Evolutionary conservation across 1,140 invertebrate species (phyloP).

Genomic region (Drosophila paulistorum): DNA sequence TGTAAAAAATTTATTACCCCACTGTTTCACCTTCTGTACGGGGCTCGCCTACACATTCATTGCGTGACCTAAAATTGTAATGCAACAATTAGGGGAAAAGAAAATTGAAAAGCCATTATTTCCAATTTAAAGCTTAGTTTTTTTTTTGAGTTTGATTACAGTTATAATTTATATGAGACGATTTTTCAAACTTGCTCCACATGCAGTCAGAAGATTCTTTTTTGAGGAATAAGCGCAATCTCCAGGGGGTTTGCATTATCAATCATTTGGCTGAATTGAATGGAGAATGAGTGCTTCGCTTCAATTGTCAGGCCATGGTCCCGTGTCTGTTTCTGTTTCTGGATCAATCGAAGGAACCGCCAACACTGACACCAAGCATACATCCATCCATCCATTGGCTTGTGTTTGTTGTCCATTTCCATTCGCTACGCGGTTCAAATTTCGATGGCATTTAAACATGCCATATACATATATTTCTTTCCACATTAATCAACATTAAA

Average conservation of each 20-base stretch:
- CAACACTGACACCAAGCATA: constrained; percentile 15
- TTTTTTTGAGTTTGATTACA: constrained; percentile 63
- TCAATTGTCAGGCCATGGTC: constrained; percentile 42
- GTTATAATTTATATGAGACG: constrained; percentile 79
- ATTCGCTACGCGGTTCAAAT: constrained; percentile 75
- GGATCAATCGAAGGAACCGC: constrained; percentile 52
- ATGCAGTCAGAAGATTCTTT: constrained; percentile 51
- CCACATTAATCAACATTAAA: constrained; percentile 77
- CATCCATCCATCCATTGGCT: neutral
- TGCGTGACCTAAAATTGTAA: constrained; percentile 53
- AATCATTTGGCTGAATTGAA: constrained; percentile 53
- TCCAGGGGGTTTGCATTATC: constrained; percentile 50
- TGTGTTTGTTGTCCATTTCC: constrained; percentile 30
- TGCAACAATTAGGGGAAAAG: constrained; percentile 56
- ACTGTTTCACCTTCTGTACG: constrained; percentile 20
- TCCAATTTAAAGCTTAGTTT: constrained; percentile 13
- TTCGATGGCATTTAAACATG: constrained; percentile 60
- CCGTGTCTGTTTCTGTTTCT: constrained; percentile 13
- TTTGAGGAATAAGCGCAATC: constrained; percentile 39
- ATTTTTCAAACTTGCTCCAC: constrained; percentile 72
- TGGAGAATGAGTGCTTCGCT: constrained; percentile 9
- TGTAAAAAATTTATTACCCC: constrained; percentile 23
- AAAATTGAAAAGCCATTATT: constrained; percentile 74
- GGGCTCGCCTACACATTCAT: constrained; percentile 2
- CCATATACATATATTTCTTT: constrained; percentile 36